Percentiles rank a stretch among this genome's conserved stretches.
These are phyloP conservation scores for Dendronephthya gigantea DNA, from an alignment of 64 coral and sea anemone genomes.

Conservation along the genomic window DNA sequence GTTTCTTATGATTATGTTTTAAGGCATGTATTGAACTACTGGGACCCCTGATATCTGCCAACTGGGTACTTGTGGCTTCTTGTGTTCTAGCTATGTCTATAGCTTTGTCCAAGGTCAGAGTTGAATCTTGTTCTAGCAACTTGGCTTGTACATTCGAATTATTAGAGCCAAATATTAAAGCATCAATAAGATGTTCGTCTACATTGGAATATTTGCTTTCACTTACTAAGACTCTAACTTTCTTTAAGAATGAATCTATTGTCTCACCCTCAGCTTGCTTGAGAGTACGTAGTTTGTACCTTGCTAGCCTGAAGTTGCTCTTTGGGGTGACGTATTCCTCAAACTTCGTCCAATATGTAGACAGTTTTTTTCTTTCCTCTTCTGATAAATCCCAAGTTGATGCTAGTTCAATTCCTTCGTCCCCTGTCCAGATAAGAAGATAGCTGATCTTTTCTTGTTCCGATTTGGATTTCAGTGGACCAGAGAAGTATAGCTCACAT, in stretches of 20 bases:
- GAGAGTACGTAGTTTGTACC: slow-evolving; percentile 45
- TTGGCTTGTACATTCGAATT: slow-evolving; percentile 39
- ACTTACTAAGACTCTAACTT: slow-evolving; percentile 45
- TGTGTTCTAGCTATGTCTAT: slow-evolving; percentile 42
- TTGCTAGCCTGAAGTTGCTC: slow-evolving; percentile 49
- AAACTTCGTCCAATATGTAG: slow-evolving; percentile 56
- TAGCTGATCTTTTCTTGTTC: slow-evolving; percentile 58
- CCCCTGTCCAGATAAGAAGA: slow-evolving; percentile 49
- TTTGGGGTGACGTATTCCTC: slow-evolving; percentile 52
- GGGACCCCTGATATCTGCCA: slow-evolving; percentile 42
- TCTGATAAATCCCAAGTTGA: slow-evolving; percentile 22
- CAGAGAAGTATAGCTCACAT: slow-evolving; percentile 48
- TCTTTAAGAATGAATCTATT: slow-evolving; percentile 35
- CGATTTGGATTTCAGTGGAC: slow-evolving; percentile 48
- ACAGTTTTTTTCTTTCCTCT: slow-evolving; percentile 28
- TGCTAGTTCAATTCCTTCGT: slow-evolving; percentile 57
- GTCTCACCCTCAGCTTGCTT: slow-evolving; percentile 36
- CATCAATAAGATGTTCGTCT: slow-evolving; percentile 52
- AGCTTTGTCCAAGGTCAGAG: slow-evolving; percentile 43
- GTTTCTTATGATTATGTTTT: slow-evolving; percentile 24
- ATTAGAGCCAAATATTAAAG: slow-evolving; percentile 39
- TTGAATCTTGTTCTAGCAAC: slow-evolving; percentile 42
- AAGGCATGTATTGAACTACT: slow-evolving; percentile 22
- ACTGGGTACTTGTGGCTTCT: slow-evolving; percentile 43
- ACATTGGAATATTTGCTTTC: slow-evolving; percentile 45